phyloP scores from a whole-genome alignment of 2,888 invertebrate genomes.

The Drosophila ochracea region DNA sequence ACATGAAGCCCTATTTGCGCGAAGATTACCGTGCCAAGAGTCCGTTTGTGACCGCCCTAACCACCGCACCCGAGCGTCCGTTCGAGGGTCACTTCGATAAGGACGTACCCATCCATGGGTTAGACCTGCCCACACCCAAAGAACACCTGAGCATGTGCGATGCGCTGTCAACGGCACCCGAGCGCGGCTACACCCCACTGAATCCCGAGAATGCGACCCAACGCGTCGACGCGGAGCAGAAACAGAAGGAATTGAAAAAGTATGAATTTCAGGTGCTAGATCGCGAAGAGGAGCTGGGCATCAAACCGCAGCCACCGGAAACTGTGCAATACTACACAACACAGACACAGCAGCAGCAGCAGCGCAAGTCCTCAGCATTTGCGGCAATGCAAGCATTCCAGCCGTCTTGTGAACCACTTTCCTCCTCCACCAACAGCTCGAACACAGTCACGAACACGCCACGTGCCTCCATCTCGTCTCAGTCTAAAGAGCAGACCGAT shows the following conservation, averaged over 20 bases:
- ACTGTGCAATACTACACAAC: constrained; percentile 73
- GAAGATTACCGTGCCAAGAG: constrained; percentile 86
- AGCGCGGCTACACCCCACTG: constrained; percentile 87
- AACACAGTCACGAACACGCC: constrained; percentile 54
- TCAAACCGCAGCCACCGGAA: constrained; percentile 62
- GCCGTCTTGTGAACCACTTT: constrained; percentile 80
- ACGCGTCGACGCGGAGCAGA: constrained; percentile 77
- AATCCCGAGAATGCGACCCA: constrained; percentile 85
- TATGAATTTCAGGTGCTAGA: constrained; percentile 83
- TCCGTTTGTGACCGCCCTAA: constrained; percentile 89
- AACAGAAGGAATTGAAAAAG: constrained; percentile 77
- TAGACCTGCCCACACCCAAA: constrained; percentile 85
- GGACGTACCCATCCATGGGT: constrained; percentile 84
- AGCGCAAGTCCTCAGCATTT: constrained; percentile 82
- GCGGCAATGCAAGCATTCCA: constrained; percentile 85
- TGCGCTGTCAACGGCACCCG: constrained; percentile 88
- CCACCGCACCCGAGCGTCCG: constrained; percentile 89
- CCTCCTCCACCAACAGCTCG: constrained; percentile 51
- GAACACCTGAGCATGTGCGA: constrained; percentile 86
- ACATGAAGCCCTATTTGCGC: constrained; percentile 86
- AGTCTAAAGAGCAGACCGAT: constrained; percentile 56
- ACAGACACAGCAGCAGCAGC: constrained; percentile 40
- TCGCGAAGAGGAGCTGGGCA: constrained; percentile 78
- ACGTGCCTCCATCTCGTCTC: constrained; percentile 69
- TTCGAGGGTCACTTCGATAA: constrained; percentile 85